Conservation (phyloP, 2,797 vertebrate species). For the Siniperca obscura region DNA sequence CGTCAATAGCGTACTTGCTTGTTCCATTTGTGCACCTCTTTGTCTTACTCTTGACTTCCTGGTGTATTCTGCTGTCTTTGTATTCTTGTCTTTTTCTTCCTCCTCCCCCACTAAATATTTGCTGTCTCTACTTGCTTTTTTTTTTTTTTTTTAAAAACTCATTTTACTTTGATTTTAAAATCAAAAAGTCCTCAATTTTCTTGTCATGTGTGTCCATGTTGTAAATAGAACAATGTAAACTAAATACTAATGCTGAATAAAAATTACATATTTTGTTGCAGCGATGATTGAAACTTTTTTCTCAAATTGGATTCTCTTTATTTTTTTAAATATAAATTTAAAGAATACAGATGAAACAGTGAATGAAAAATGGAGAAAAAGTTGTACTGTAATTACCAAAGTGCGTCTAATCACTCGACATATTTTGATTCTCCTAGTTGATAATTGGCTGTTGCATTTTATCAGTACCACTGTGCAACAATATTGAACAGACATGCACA, state of each 20-base stretch:
- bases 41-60: constrained; percentile 19
- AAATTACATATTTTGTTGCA: constrained; percentile 85
- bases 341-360: not conserved
- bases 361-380: not conserved
- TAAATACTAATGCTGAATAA: constrained; percentile 88
- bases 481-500: not conserved
- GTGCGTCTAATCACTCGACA: not conserved
- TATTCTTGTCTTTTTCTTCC: constrained; percentile 15
- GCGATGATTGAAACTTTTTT: constrained; percentile 51
- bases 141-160: no score
- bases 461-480: not conserved
- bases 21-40: constrained; percentile 25
- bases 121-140: constrained; percentile 14
- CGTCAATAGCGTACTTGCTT: constrained; percentile 24
- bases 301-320: not conserved
- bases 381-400: not conserved
- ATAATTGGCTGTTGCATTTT: not conserved
- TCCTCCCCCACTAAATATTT: not conserved
- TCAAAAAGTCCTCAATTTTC: constrained; percentile 58
- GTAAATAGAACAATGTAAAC: constrained; percentile 86
- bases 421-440: not conserved
- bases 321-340: not conserved
- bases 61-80: constrained; percentile 34
- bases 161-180: constrained; percentile 70
- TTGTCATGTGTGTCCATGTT: constrained; percentile 80